Conservation (phyloP, 2,113 vertebrate species). For the Edolisoma coerulescens region DNA sequence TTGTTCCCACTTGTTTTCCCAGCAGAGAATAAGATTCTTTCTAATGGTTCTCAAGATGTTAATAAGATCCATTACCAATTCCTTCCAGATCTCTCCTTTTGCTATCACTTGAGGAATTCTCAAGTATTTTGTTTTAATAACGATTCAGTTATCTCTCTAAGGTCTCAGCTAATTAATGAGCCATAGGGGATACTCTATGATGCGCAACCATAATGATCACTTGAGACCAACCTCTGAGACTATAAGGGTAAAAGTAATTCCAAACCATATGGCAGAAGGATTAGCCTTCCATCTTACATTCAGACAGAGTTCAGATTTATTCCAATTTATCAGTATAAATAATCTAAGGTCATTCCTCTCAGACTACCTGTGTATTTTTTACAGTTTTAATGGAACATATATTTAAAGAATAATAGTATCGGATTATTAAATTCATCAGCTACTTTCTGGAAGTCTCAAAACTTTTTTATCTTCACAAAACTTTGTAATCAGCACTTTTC, state of each 20-base stretch:
- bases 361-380: not conserved
- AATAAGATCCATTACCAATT: not conserved
- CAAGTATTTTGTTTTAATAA: not conserved
- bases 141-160: not conserved
- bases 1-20: not conserved
- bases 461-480: not conserved
- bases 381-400: not conserved
- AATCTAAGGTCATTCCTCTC: not conserved
- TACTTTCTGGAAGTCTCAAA: not conserved
- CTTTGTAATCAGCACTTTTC: not conserved
- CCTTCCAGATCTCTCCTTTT: not conserved
- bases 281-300: not conserved
- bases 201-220: not conserved
- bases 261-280: not conserved
- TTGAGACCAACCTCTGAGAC: not conserved
- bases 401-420: not conserved
- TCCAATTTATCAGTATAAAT: constrained; percentile 1
- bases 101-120: not conserved
- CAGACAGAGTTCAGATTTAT: not conserved
- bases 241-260: not conserved
- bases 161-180: constrained; percentile 7
- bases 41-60: not conserved
- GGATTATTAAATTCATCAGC: not conserved
- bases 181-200: not conserved
- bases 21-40: not conserved